A percentile compares a stretch with the other conserved stretches of the same genome.
Conservation (phyloP, 2,113 vertebrate species). For the Hylia prasina region DNA sequence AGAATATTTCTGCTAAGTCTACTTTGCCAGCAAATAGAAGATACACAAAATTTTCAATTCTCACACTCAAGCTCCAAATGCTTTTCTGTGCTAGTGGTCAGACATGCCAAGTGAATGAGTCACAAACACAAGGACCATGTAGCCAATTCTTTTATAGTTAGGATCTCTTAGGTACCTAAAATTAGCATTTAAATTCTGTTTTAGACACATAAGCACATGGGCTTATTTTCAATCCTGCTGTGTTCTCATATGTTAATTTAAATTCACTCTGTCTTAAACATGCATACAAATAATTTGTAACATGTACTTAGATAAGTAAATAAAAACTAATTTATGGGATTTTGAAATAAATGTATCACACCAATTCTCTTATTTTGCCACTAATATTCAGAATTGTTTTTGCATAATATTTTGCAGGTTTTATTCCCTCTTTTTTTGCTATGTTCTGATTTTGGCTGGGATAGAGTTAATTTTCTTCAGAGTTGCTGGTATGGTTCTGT, state of each 20-base stretch:
- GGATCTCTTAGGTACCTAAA: not conserved
- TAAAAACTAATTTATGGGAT: not conserved
- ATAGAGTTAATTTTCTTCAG: not conserved
- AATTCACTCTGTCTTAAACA: not conserved
- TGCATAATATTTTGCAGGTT: not conserved
- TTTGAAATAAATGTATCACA: not conserved
- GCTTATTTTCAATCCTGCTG: not conserved
- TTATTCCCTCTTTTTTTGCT: not conserved
- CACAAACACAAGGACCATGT: not conserved
- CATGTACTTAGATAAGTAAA: not conserved
- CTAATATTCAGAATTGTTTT: not conserved
- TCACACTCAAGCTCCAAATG: not conserved
- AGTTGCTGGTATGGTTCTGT: not conserved
- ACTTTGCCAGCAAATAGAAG: not conserved
- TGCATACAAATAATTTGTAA: not conserved
- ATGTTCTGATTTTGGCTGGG: not conserved
- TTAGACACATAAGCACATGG: not conserved
- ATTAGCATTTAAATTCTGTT: not conserved
- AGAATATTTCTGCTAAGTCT: not conserved
- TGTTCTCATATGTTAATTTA: not conserved
- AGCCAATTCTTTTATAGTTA: not conserved
- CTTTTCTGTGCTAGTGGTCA: not conserved
- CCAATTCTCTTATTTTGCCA: accelerated
- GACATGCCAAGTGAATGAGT: not conserved
- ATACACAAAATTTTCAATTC: not conserved